These are phyloP conservation scores for Columba janthina DNA, from an alignment of 2,113 vertebrate genomes.

Conservation along the genomic window DNA sequence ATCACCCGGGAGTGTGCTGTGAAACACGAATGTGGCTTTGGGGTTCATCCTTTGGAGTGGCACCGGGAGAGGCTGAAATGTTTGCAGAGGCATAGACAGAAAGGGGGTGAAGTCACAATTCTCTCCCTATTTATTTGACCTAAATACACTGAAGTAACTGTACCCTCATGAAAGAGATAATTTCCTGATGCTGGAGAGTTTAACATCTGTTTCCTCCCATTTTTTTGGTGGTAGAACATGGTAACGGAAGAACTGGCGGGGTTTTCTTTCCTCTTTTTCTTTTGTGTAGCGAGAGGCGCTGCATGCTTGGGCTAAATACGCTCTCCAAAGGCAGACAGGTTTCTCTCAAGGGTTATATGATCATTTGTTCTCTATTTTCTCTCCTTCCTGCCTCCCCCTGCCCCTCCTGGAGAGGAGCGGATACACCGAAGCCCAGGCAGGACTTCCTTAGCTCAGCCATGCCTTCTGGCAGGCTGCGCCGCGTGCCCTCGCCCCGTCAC, in stretches of 20 bases:
- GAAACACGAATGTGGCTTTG: fast-evolving
- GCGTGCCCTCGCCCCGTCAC: not conserved
- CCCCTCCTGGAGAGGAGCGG: conserved; percentile 62
- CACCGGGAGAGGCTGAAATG: not conserved
- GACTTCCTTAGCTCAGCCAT: conserved; percentile 66
- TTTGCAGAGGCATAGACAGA: not conserved
- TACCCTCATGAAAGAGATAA: conserved; percentile 62
- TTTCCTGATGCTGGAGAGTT: conserved; percentile 56
- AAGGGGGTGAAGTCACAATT: not conserved
- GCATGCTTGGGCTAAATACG: conserved; percentile 26
- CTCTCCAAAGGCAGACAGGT: conserved; percentile 45
- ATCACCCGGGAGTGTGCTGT: fast-evolving
- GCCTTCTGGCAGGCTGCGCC: conserved; percentile 43
- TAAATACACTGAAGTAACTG: conserved; percentile 42
- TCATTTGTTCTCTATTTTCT: conserved; percentile 71
- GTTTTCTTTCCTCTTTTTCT: conserved; percentile 70
- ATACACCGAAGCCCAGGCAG: conserved; percentile 60
- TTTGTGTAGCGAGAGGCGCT: conserved; percentile 38
- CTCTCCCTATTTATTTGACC: conserved; percentile 45
- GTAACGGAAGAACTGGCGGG: conserved; percentile 56
- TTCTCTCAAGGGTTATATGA: conserved; percentile 61
- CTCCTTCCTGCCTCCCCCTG: conserved; percentile 50
- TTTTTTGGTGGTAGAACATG: conserved; percentile 37
- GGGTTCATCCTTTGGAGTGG: fast-evolving
- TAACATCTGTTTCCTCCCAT: conserved; percentile 74